A percentile compares a stretch with the other conserved stretches of the same genome.
These are phyloP conservation scores for Trisateles emortualis DNA, from an alignment of 2,888 invertebrate species.

Conservation along the genomic window DNA sequence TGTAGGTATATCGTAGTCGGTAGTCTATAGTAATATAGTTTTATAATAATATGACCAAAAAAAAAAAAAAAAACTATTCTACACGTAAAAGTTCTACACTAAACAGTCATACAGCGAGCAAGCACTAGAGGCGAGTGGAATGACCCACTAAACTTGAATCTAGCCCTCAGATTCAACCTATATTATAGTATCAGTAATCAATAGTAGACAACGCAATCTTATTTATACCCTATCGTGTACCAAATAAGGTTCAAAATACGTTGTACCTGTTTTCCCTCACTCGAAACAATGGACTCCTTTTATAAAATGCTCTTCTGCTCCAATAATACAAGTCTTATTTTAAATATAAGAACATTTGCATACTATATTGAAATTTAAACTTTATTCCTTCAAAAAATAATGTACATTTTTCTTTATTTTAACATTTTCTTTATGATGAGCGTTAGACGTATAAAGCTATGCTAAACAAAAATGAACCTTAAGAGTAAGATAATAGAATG, in stretches of 20 bases:
- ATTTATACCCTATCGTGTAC: accelerated
- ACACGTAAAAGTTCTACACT: neutral
- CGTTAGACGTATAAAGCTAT: neutral
- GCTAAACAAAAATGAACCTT: constrained; percentile 1
- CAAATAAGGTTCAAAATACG: constrained; percentile 2
- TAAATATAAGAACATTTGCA: constrained; percentile 40
- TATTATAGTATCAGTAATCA: constrained; percentile 46
- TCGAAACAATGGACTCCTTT: constrained; percentile 43
- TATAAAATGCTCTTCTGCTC: constrained; percentile 30
- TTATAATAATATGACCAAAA: too few species aligned
- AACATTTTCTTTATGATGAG: constrained; percentile 31
- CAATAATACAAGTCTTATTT: constrained; percentile 40
- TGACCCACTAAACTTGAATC: constrained; percentile 58
- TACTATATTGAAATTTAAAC: constrained; percentile 48
- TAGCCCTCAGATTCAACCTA: constrained; percentile 34
- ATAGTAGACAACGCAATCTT: constrained; percentile 22
- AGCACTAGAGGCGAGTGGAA: constrained; percentile 47
- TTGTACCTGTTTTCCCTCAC: neutral
- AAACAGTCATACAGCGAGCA: constrained; percentile 16
- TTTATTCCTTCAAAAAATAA: constrained; percentile 47
- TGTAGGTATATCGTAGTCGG: too few species aligned
- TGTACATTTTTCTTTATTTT: constrained; percentile 45
- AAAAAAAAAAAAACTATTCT: too few species aligned
- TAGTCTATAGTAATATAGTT: too few species aligned
- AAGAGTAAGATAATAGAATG: accelerated